Conservation (phyloP, 1,140 invertebrate species). For the Apis mellifera region Amel_HAv3.1 CM009940.2:8530501-8531000, state of each 20-base stretch:
- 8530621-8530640: slow-evolving; percentile 3
- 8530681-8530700: too few relatives aligned
- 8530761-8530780: slow-evolving; percentile 73
- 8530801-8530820: slow-evolving; percentile 75
- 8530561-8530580: slow-evolving; percentile 29
- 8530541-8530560: slow-evolving; percentile 16
- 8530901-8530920: slow-evolving; percentile 45
- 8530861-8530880: slow-evolving; percentile 45
- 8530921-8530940: slow-evolving; percentile 4
- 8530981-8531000: slow-evolving; percentile 20
- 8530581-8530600: slow-evolving; percentile 11
- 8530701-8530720: background rate
- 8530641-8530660: slow-evolving; percentile 18
- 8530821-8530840: slow-evolving; percentile 22
- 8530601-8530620: slow-evolving; percentile 7
- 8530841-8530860: slow-evolving; percentile 34
- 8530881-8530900: slow-evolving; percentile 40
- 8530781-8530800: slow-evolving; percentile 62
- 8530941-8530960: slow-evolving; percentile 45
- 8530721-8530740: background rate
- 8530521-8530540: slow-evolving; percentile 21
- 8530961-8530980: slow-evolving; percentile 46
- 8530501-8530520: slow-evolving; percentile 1
- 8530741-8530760: slow-evolving; percentile 74
- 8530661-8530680: too few relatives aligned